A percentile compares a stretch with the other conserved stretches of the same genome.
These are phyloP conservation scores for Platorchestia sp. DNA, from an alignment of 1,140 invertebrate species.

Conservation along the genomic window DNA sequence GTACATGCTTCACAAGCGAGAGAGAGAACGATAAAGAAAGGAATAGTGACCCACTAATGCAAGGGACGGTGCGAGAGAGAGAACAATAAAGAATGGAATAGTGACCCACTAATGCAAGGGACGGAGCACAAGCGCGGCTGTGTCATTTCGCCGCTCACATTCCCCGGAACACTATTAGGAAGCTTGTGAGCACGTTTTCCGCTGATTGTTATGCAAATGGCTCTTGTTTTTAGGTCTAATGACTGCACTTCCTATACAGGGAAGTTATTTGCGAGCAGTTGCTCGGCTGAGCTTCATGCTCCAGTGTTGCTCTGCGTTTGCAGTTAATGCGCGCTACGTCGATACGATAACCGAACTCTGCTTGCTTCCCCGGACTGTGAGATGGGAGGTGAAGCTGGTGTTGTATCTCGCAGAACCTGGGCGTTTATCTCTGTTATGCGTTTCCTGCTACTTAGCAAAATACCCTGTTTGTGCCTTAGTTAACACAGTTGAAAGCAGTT, in stretches of 20 bases:
- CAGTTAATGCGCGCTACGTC: background rate
- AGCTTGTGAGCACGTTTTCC: background rate
- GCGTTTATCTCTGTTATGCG: background rate
- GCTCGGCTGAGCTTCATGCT: background rate
- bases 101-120: background rate
- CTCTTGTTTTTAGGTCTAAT: conserved; percentile 48
- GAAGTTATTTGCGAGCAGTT: conserved; percentile 23
- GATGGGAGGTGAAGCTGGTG: background rate
- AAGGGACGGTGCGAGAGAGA: background rate
- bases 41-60: background rate
- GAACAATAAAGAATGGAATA: background rate
- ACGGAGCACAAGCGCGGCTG: background rate
- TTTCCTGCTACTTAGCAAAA: background rate
- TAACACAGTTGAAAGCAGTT: background rate
- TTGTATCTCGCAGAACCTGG: background rate
- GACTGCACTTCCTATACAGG: conserved; percentile 49
- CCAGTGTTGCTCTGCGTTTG: background rate
- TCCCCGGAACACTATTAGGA: background rate
- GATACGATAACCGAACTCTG: background rate
- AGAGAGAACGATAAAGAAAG: background rate
- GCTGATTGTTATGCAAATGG: conserved; percentile 50
- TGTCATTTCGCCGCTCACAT: background rate
- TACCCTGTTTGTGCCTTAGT: background rate
- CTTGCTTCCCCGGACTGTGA: background rate
- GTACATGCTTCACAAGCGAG: too few species aligned